These are phyloP conservation scores for Bos taurus DNA, from an alignment of 2,113 vertebrate genomes.

Conservation along the genomic window ARS-UCD2.0 NC_037344.1:69322001-69322500, in stretches of 20 bases:
- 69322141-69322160: neutral
- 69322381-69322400: neutral
- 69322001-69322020: neutral
- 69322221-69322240: neutral
- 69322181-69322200: slow-evolving; percentile 24
- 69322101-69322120: neutral
- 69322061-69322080: neutral
- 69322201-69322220: neutral
- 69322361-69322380: neutral
- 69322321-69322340: neutral
- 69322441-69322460: neutral
- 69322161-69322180: slow-evolving; percentile 24
- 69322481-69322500: neutral
- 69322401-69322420: slow-evolving; percentile 10
- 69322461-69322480: neutral
- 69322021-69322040: neutral
- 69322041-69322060: neutral
- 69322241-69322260: neutral
- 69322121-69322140: neutral
- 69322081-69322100: neutral
- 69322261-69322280: slow-evolving; percentile 27
- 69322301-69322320: slow-evolving; percentile 17
- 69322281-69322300: neutral
- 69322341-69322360: neutral
- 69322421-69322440: neutral